Percentiles rank a stretch among this genome's conserved stretches.
Evolutionary conservation across 2,797 vertebrate genomes (phyloP).

Genomic region (Todus mexicanus): DNA sequence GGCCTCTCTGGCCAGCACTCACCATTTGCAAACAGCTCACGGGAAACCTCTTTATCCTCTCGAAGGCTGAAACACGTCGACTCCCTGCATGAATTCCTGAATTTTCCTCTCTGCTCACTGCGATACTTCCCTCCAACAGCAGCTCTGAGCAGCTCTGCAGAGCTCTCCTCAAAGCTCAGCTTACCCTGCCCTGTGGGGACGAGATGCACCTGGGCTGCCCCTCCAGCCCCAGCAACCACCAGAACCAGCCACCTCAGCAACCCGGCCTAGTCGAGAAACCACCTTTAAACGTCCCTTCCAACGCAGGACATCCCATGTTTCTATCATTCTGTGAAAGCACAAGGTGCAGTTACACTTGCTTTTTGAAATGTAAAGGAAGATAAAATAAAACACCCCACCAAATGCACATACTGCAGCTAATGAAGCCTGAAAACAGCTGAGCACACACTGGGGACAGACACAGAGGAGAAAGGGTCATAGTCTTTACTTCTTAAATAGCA

Average conservation of each 20-base stretch:
- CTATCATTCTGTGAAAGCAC: neutral
- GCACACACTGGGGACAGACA: neutral
- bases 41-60: fast-evolving
- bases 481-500: neutral
- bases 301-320: no score
- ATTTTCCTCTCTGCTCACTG: no score
- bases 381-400: no score
- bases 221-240: neutral
- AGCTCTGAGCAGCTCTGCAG: fast-evolving
- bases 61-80: neutral
- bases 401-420: neutral
- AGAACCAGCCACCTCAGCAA: no score
- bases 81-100: neutral
- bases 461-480: no score
- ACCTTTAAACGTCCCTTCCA: neutral
- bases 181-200: no score
- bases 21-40: neutral
- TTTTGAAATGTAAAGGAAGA: neutral
- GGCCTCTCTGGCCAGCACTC: neutral
- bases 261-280: no score
- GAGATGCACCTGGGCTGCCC: no score
- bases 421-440: neutral
- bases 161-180: no score
- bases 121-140: no score
- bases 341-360: no score